Percentiles rank a stretch among this genome's conserved stretches.
phyloP scores from a whole-genome alignment of 1,140 invertebrate species.

The Drosophila baimaii region DNA sequence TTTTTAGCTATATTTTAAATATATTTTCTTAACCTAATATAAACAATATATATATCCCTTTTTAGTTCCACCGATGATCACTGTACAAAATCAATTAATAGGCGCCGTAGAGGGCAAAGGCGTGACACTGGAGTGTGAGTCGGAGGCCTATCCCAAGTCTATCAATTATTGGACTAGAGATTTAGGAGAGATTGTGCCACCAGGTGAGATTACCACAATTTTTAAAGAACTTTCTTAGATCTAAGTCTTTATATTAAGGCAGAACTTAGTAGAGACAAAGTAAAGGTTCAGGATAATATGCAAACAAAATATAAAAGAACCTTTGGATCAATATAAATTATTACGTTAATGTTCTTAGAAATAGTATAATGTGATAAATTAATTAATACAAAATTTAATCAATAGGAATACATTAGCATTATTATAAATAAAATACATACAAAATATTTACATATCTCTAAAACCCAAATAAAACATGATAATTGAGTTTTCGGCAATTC shows the following conservation, averaged over 20 bases:
- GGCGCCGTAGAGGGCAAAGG: constrained; percentile 90
- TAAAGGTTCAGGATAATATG: background rate
- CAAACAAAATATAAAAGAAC: too few species aligned
- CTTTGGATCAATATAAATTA: too few species aligned
- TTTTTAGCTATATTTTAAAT: too few species aligned
- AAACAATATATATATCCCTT: too few species aligned
- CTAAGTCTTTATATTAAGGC: rapidly evolving
- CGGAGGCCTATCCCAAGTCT: constrained; percentile 94
- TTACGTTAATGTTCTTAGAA: too few species aligned
- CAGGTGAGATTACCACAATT: constrained; percentile 86
- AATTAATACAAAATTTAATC: too few species aligned
- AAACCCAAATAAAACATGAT: background rate
- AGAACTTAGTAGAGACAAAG: background rate
- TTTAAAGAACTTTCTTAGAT: background rate
- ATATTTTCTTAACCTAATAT: too few species aligned
- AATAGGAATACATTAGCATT: too few species aligned
- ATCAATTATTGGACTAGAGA: constrained; percentile 94
- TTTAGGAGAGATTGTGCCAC: constrained; percentile 90
- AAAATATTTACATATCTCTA: background rate
- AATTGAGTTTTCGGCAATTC: constrained; percentile 5
- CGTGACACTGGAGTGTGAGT: constrained; percentile 91
- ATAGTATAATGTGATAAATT: too few species aligned
- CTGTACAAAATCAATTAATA: constrained; percentile 91
- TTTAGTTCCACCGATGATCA: constrained; percentile 92
- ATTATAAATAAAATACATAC: too few species aligned